Evolutionary conservation across 2,888 invertebrate genomes (phyloP).

Genomic region (Euphydryas editha): DNA sequence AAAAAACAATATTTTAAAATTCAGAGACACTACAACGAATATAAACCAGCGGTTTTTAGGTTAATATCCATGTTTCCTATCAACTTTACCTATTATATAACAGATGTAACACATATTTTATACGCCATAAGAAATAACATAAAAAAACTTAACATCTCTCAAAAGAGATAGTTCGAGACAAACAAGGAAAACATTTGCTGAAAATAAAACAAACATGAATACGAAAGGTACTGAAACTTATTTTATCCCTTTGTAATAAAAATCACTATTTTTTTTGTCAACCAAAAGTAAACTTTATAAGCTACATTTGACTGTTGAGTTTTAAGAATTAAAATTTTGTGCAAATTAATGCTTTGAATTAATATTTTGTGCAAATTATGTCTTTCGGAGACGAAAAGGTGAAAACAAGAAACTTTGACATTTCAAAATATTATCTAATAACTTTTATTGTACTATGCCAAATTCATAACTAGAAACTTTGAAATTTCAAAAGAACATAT

Average conservation of each 20-base stretch:
- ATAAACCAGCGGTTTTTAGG: too few relatives aligned
- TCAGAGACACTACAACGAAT: too few relatives aligned
- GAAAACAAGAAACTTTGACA: too few relatives aligned
- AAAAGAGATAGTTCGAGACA: neutral
- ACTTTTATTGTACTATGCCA: neutral
- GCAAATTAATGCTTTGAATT: too few relatives aligned
- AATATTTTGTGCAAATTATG: too few relatives aligned
- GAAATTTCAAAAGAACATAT: neutral
- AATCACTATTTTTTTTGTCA: neutral
- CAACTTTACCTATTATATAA: too few relatives aligned
- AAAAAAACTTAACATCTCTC: neutral
- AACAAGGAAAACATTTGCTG: neutral
- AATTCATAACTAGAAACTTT: neutral
- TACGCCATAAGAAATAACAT: neutral
- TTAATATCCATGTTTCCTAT: too few relatives aligned
- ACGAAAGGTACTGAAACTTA: neutral
- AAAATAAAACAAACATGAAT: slow-evolving; percentile 2
- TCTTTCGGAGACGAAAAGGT: too few relatives aligned
- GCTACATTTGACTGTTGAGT: too few relatives aligned
- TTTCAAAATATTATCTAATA: neutral
- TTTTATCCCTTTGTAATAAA: neutral
- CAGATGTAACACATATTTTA: neutral
- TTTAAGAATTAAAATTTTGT: too few relatives aligned
- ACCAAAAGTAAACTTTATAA: neutral
- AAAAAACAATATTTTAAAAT: too few relatives aligned